Percentiles rank a stretch among this genome's conserved stretches.
These are phyloP conservation scores for Monopterus albus DNA, from an alignment of 2,113 vertebrate genomes.

Conservation along the genomic window DNA sequence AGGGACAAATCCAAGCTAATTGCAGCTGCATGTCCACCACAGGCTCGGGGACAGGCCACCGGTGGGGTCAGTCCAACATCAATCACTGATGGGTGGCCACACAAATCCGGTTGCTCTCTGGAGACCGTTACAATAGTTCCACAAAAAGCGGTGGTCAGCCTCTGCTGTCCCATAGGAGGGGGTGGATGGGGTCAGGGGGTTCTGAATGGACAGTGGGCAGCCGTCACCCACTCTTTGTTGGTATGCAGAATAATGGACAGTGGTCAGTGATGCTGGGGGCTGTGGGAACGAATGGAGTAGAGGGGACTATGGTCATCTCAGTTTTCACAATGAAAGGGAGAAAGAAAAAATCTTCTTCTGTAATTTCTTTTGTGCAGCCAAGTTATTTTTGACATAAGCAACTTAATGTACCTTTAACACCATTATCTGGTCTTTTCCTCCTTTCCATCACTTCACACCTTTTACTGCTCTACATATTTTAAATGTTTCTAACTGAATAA, in stretches of 20 bases:
- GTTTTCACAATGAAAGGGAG: constrained; percentile 18
- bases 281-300: constrained; percentile 63
- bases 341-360: neutral
- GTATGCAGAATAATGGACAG: constrained; percentile 63
- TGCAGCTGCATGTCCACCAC: constrained; percentile 74
- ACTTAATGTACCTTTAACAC: neutral
- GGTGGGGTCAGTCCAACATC: constrained; percentile 70
- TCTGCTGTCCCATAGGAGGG: constrained; percentile 52
- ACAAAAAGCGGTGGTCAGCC: constrained; percentile 65
- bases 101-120: constrained; percentile 56
- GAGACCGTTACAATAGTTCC: constrained; percentile 58
- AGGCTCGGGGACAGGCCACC: constrained; percentile 43
- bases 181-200: constrained; percentile 60
- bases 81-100: constrained; percentile 59
- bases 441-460: neutral
- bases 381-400: neutral
- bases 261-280: constrained; percentile 47
- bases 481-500: neutral
- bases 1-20: constrained; percentile 88
- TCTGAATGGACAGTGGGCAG: constrained; percentile 68
- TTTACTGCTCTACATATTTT: neutral
- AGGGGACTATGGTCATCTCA: constrained; percentile 37
- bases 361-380: neutral
- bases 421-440: neutral
- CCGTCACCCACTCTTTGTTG: constrained; percentile 69